These are phyloP conservation scores for Periplaneta americana DNA, from an alignment of 1,140 invertebrate genomes.

Conservation along the genomic window DNA sequence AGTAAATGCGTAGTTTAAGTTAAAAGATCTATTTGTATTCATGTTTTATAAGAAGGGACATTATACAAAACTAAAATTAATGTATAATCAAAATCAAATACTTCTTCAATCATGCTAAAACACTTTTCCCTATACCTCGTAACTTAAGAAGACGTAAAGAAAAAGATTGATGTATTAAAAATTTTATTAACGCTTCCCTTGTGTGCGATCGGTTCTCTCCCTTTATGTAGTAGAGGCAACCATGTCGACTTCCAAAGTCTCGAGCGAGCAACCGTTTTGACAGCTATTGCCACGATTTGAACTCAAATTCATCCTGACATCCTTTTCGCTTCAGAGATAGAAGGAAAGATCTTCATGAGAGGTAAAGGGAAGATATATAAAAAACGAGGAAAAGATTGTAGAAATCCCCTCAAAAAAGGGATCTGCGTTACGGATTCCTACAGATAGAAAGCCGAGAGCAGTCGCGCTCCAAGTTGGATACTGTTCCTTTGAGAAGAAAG, in stretches of 20 bases:
- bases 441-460: neutral
- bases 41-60: no score
- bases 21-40: no score
- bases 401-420: neutral
- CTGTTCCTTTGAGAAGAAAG: neutral
- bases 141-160: neutral
- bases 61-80: no score
- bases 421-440: neutral
- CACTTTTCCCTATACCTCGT: neutral
- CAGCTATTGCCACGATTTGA: neutral
- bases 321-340: neutral
- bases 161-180: constrained; percentile 11
- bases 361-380: neutral
- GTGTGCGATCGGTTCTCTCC: neutral
- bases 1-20: no score
- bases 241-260: neutral
- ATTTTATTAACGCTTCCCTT: constrained; percentile 6
- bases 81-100: neutral
- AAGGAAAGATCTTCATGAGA: neutral
- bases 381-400: neutral
- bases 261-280: neutral
- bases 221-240: neutral
- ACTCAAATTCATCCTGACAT: neutral
- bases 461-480: neutral
- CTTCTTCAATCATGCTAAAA: neutral